phyloP scores from a whole-genome alignment of 2,113 vertebrate genomes.

The Lepidothrix coronata region DNA sequence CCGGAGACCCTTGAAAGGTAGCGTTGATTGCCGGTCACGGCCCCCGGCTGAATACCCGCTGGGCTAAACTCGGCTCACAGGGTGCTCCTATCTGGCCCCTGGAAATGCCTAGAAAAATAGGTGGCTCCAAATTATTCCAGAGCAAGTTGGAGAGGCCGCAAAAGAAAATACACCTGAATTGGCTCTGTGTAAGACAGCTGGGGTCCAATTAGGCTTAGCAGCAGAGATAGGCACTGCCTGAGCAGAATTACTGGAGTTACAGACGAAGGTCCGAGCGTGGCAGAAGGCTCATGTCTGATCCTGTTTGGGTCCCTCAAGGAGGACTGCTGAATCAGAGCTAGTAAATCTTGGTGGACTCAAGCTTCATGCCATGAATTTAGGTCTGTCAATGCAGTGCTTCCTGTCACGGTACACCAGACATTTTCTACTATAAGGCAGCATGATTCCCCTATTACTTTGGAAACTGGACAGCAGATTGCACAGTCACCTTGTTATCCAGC shows the following conservation, averaged over 20 bases:
- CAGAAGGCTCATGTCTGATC: neutral
- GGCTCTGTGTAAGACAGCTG: neutral
- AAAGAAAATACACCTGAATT: neutral
- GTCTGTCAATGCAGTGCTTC: neutral
- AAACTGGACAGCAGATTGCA: neutral
- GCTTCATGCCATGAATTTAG: neutral
- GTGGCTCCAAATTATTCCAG: neutral
- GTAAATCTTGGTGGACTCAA: neutral
- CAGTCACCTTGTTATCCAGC: neutral
- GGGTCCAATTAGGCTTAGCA: neutral
- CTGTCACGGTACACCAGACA: neutral
- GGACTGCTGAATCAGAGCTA: accelerated
- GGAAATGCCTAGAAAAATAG: neutral
- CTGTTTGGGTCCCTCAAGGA: neutral
- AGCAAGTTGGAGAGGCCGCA: neutral
- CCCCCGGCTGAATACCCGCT: neutral
- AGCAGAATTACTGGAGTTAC: neutral
- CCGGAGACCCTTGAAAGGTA: accelerated
- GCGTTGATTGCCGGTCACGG: neutral
- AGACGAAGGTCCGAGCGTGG: neutral
- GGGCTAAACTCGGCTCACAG: neutral
- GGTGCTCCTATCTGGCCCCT: neutral
- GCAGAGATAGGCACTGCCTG: accelerated
- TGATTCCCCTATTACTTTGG: neutral
- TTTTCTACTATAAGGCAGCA: accelerated